phyloP scores from a whole-genome alignment of 2,113 vertebrate species.

The Otolemur garnettii region DNA sequence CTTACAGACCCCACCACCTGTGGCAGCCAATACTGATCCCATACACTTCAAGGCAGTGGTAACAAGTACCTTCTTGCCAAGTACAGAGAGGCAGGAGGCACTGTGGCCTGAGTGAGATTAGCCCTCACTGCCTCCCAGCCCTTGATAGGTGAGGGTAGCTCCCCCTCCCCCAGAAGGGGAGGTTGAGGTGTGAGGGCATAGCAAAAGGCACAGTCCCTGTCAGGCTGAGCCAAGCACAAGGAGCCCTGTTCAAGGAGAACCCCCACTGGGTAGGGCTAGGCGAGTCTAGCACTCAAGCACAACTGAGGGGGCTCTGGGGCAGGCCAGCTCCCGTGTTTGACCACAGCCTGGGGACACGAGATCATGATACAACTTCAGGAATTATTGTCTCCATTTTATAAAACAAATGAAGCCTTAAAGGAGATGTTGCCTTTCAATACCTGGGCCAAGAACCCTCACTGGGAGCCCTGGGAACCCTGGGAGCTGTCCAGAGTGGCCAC shows the following conservation, averaged over 20 bases:
- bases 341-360: not conserved
- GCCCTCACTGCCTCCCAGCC: not conserved
- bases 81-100: not conserved
- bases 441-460: not conserved
- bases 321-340: not conserved
- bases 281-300: not conserved
- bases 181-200: not conserved
- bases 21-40: not conserved
- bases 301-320: not conserved
- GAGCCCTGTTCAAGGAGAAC: not conserved
- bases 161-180: too few relatives aligned
- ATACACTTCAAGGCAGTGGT: not conserved
- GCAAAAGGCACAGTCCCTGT: not conserved
- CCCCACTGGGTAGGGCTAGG: not conserved
- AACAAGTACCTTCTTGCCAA: not conserved
- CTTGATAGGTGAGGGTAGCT: not conserved
- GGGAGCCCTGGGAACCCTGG: not conserved
- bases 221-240: not conserved
- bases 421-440: not conserved
- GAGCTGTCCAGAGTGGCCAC: not conserved
- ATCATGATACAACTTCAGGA: not conserved
- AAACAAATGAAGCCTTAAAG: not conserved
- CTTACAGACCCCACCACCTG: not conserved
- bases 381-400: not conserved
- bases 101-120: fast-evolving